Base-by-base conservation (phyloP, 2,888 invertebrate genomes). In the Apomyelois bistriatella region DNA sequence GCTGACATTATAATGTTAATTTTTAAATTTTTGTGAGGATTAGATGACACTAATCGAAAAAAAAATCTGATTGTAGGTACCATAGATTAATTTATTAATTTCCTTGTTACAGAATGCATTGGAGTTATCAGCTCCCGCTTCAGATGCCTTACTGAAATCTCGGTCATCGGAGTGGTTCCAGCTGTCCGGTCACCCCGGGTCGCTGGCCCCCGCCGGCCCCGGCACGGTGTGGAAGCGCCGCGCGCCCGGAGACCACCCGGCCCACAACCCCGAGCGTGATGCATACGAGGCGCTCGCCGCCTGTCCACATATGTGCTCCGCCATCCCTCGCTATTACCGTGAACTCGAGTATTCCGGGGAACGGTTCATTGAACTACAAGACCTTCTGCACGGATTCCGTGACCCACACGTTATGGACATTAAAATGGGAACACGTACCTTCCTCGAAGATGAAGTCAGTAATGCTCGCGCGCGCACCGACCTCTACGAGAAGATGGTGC, bases 331-430 rank as follows among this genome's bases (percentile, higher is more conserved):
- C 65, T 98, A 96, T 85, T 96, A 95, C 81, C 92, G 97, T 46
- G 95, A 97, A 75, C 94, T 95, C 42, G 94, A 95, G 63, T 95
- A 95, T 77, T 92, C 92, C 55, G 94, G 94, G 36, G 95, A 96
- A 70, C 92, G 93, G 61, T 99, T 98, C 85, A 98, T 99, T 71
- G 98, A 99, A 84, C 93, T 99, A 58, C 98, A 99, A 87, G 98
- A 99, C 82, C 91, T 99, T 15, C 89, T 98, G 17, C 95, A 96
- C 68, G 96, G 96, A 54, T 99, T 98, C 85, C 85, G 91, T 71
- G 96, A 98, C 84, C 98, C 98, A 0, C 95, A 95, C 73, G 97
- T 99, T 0, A 98, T 99, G 94, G 99, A 99, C 82, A 95, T 99
- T 57, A 99, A 99, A 91, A 96, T 99, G 93, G 99, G 99, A 41